Evolutionary conservation across 1,140 invertebrate genomes (phyloP), one percentile per base, ranked within the genome.

Genomic region (Leptoteleia sp.): DNA sequence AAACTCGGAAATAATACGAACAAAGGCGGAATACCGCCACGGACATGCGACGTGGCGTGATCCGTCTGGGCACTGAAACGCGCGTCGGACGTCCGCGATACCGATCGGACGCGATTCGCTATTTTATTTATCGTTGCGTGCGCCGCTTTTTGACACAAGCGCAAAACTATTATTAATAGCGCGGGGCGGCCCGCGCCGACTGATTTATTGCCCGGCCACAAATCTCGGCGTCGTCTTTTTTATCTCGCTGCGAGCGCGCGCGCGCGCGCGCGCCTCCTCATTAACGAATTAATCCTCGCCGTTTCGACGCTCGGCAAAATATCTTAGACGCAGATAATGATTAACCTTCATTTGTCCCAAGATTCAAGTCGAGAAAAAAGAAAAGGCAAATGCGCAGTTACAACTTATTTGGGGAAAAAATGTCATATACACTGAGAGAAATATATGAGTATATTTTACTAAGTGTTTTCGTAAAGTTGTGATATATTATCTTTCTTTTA

Each of bases 11-110:
- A 78, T 48, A 40, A 67, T 61, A 67, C 59, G 12, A 65, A 52
- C 35, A 55, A 57, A 67, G 47, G 57, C 8, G n/a, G 47, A 42
- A 47, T 35, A 37, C 9, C 37, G 22, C 0, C 15, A 35, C 38
- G 47, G 40, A 78, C 67, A 78, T 78, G 76, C 67, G 54, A 78
- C 61, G 61, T 78, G 35, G 75, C 75, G 75, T 77, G 75, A 77
- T 67, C 59, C 35, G 38, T 42, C 57, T 65, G 43, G n/a, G 31
- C 35, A 38, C 31, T 45, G 29, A 76, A 65, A 64, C 67, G 61
- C 47, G 52, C 47, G 35, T 55, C 65, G 64, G 52, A 48, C 52
- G n/a, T 42, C 38, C 55, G 75, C 67, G 67, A 76, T 64, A 45
- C 40, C 40, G 45, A 52, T 59, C 61, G 35, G 40, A 29, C 48